Conservation (phyloP, 2,113 vertebrate species). For the Pangasianodon gigas region DNA sequence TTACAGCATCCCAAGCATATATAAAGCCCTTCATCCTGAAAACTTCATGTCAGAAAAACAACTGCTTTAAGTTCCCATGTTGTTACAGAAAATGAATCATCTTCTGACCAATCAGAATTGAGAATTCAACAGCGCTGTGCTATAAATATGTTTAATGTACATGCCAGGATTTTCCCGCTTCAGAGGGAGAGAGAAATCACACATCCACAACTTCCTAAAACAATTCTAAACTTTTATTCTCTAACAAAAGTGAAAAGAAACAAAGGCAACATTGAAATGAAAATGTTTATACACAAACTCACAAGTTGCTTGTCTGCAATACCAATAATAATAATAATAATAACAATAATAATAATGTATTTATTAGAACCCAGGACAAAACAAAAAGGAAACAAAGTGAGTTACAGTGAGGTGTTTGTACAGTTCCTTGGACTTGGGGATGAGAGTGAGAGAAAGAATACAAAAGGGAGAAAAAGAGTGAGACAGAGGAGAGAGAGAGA, state of each 20-base stretch:
- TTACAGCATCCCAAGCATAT: too few relatives aligned
- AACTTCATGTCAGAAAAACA: not conserved
- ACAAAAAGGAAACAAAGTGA: slow-evolving; percentile 68
- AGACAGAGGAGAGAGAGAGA: slow-evolving; percentile 2
- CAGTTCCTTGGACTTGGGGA: slow-evolving; percentile 49
- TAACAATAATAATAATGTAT: slow-evolving; percentile 55
- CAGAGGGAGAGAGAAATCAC: not conserved
- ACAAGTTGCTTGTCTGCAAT: slow-evolving; percentile 74
- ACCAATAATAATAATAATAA: slow-evolving; percentile 74
- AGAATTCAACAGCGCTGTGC: not conserved
- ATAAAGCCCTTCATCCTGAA: not conserved
- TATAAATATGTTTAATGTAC: too few relatives aligned
- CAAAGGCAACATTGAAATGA: slow-evolving; percentile 79
- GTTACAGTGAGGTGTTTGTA: slow-evolving; percentile 74
- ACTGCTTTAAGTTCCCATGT: not conserved
- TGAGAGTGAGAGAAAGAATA: slow-evolving; percentile 32
- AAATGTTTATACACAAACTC: slow-evolving; percentile 79
- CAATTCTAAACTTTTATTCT: slow-evolving; percentile 83
- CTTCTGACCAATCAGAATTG: not conserved
- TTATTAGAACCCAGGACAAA: slow-evolving; percentile 70
- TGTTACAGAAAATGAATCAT: not conserved
- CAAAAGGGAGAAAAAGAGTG: too few relatives aligned
- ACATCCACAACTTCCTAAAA: slow-evolving; percentile 66
- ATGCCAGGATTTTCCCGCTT: too few relatives aligned
- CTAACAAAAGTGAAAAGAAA: slow-evolving; percentile 82